Percentiles rank a stretch among this genome's conserved stretches.
Conservation (phyloP, 2,113 vertebrate species). For the Pterocles burchelli region DNA sequence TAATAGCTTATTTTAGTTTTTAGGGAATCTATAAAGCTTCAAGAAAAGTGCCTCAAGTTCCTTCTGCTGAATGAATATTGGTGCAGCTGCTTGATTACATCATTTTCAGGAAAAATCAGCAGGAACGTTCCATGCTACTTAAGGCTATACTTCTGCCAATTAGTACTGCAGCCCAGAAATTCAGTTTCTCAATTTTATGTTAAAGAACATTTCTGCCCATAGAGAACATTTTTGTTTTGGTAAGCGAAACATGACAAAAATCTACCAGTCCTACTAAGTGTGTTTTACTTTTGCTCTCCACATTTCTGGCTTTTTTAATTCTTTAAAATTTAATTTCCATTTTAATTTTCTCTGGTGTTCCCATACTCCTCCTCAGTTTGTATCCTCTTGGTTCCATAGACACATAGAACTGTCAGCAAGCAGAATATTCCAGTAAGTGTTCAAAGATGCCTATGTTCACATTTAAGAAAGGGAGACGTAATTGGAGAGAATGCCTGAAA, state of each 20-base stretch:
- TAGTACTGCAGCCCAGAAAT: neutral
- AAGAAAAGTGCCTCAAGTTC: neutral
- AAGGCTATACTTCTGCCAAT: neutral
- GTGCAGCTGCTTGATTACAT: constrained; percentile 34
- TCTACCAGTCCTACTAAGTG: neutral
- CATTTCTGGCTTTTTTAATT: neutral
- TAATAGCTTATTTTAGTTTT: neutral
- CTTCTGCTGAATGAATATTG: neutral
- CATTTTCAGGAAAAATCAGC: neutral
- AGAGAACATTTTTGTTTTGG: neutral
- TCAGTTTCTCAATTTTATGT: neutral
- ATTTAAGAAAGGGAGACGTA: neutral
- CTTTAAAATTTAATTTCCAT: neutral
- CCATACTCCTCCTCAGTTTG: neutral
- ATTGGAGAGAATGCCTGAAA: neutral
- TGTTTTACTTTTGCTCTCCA: neutral
- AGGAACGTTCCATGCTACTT: constrained; percentile 15
- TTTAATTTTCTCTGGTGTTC: neutral
- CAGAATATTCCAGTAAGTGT: neutral
- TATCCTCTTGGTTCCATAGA: neutral
- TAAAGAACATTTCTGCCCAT: neutral
- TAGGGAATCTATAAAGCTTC: neutral
- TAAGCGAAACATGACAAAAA: neutral
- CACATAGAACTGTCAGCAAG: neutral
- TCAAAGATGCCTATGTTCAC: neutral